phyloP scores from a whole-genome alignment of 92 coral and sea anemone species.

The Epizoanthus rinbou region DNA sequence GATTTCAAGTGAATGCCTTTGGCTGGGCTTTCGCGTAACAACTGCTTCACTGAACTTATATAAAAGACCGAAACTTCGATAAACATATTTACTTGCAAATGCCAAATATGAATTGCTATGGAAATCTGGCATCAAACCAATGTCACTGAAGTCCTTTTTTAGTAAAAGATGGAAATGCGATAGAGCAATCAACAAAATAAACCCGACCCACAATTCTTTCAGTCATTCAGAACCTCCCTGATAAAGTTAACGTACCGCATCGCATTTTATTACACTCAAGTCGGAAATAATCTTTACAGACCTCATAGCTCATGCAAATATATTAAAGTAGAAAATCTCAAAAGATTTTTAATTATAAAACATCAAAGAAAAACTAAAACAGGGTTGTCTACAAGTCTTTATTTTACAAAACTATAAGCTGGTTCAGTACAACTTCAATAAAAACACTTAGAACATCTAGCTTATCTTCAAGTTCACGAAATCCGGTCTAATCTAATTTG shows the following conservation, averaged over 20 bases:
- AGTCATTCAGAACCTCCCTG: not conserved
- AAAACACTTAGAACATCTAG: conserved; percentile 16
- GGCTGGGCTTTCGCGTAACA: not conserved
- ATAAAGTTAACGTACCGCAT: not conserved
- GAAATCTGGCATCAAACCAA: not conserved
- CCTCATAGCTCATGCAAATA: conserved; percentile 7
- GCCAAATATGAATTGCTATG: not conserved
- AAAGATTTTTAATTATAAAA: not conserved
- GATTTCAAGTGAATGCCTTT: not conserved
- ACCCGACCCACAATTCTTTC: conserved; percentile 24
- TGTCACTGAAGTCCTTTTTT: not conserved
- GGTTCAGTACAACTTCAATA: not conserved
- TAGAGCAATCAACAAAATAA: not conserved
- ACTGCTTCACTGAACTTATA: no score
- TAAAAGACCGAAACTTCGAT: no score
- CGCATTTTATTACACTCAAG: not conserved
- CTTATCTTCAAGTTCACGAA: conserved; percentile 9
- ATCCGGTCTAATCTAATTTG: conserved; percentile 39
- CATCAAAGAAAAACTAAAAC: not conserved
- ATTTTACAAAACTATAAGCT: conserved; percentile 24
- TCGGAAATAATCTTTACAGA: not conserved
- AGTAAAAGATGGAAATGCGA: not conserved
- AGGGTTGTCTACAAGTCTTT: conserved; percentile 1
- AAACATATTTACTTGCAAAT: no score
- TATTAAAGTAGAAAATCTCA: not conserved